Percentiles rank a stretch among this genome's conserved stretches.
These are phyloP conservation scores for Leptopilina boulardi DNA, from an alignment of 1,140 invertebrate species.

Conservation along the genomic window DNA sequence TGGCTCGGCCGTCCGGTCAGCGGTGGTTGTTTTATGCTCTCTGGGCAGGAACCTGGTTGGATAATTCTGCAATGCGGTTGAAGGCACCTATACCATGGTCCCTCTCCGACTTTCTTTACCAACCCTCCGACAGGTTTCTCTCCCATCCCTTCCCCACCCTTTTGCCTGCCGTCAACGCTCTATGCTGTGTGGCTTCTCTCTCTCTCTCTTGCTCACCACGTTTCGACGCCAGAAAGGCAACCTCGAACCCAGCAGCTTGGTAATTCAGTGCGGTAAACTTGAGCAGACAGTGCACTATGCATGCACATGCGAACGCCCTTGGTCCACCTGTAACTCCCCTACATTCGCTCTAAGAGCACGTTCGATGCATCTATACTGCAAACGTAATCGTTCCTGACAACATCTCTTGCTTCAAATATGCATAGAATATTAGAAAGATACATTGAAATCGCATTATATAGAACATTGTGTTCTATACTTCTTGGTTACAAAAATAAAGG, in stretches of 20 bases:
- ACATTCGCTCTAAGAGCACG: not conserved
- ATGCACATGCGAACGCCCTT: conserved; percentile 54
- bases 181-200: conserved; percentile 50
- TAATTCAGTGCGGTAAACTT: conserved; percentile 66
- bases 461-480: not conserved
- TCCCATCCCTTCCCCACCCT: conserved; percentile 41
- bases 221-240: conserved; percentile 37
- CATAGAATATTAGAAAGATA: not conserved
- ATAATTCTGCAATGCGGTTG: conserved; percentile 75
- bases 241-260: conserved; percentile 47
- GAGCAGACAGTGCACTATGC: conserved; percentile 60
- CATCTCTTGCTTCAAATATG: conserved; percentile 26
- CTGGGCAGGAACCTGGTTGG: conserved; percentile 66
- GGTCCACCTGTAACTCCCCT: conserved; percentile 47
- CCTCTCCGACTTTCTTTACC: conserved; percentile 37
- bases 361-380: conserved; percentile 6
- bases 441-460: not conserved
- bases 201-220: conserved; percentile 38
- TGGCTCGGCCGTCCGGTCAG: conserved; percentile 56
- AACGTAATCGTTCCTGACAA: not conserved
- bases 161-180: conserved; percentile 43
- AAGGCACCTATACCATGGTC: conserved; percentile 56
- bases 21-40: conserved; percentile 70
- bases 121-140: conserved; percentile 20
- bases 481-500: too few species aligned